Percentiles rank a stretch among this genome's conserved stretches.
phyloP scores from a whole-genome alignment of 2,797 vertebrate species.

The Acanthis flammea region DNA sequence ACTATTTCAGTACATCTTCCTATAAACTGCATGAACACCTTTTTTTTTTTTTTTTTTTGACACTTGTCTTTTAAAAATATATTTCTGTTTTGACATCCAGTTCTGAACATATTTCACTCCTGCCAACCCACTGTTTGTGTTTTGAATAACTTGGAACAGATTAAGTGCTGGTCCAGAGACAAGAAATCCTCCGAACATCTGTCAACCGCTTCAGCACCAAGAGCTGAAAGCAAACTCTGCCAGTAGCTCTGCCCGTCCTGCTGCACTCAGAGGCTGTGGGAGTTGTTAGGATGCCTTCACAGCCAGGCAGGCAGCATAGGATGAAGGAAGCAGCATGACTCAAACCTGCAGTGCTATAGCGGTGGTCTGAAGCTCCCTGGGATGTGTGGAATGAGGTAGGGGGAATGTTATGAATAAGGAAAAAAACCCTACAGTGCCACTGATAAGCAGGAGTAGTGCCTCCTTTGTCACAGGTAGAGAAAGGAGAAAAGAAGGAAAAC shows the following conservation, averaged over 20 bases:
- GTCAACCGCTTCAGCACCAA: not conserved
- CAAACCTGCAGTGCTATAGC: not conserved
- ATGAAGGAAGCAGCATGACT: not conserved
- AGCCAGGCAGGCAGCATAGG: not conserved
- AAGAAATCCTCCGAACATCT: constrained; percentile 50
- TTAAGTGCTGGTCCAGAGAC: not conserved
- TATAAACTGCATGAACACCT: not conserved
- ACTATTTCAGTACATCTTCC: constrained; percentile 10
- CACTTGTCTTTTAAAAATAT: constrained; percentile 49
- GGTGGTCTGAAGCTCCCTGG: not conserved
- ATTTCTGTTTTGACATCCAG: constrained; percentile 54
- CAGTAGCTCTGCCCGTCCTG: not conserved
- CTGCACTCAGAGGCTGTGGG: not conserved
- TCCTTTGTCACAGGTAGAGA: not conserved
- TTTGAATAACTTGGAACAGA: constrained; percentile 54
- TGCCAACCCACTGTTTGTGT: constrained; percentile 47
- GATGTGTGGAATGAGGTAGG: not conserved
- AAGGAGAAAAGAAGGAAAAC: not conserved
- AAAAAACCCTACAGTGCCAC: not conserved
- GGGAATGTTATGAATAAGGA: not conserved
- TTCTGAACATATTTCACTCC: constrained; percentile 39
- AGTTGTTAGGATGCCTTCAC: not conserved
- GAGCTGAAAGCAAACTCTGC: not conserved
- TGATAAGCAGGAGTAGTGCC: not conserved
- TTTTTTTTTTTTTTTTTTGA: not conserved